A percentile compares a stretch with the other conserved stretches of the same genome.
Evolutionary conservation across 1,140 invertebrate genomes (phyloP).

Genomic region (Bombus soroeensis): DNA sequence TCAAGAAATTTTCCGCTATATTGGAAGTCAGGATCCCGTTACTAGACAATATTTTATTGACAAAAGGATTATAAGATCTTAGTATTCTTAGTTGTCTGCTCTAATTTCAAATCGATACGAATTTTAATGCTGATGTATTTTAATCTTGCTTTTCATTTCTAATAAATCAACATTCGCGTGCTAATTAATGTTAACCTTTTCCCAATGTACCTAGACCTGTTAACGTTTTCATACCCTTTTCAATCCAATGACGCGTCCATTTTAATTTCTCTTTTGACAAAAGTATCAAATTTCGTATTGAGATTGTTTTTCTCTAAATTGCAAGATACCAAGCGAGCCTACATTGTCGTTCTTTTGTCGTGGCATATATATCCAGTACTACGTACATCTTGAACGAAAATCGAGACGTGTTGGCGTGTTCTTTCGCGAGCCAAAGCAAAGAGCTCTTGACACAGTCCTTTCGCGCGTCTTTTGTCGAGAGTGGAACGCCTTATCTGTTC

Average conservation of each 20-base stretch:
- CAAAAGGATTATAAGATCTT: not conserved
- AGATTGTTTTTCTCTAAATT: not conserved
- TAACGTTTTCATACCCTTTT: too few relatives aligned
- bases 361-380: not conserved
- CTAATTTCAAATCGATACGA: not conserved
- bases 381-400: not conserved
- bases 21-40: too few relatives aligned
- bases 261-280: not conserved
- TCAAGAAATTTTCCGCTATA: too few relatives aligned
- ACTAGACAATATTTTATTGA: not conserved
- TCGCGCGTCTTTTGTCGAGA: conserved; percentile 31
- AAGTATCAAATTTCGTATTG: not conserved
- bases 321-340: not conserved
- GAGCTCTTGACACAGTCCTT: conserved; percentile 37
- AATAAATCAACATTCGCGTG: too few relatives aligned
- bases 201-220: too few relatives aligned
- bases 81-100: not conserved
- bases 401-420: conserved; percentile 11
- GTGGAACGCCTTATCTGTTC: conserved; percentile 15
- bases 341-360: not conserved
- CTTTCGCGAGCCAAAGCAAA: conserved; percentile 7
- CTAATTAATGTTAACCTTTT: too few relatives aligned
- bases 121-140: not conserved
- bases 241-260: too few relatives aligned
- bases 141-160: too few relatives aligned